These are phyloP conservation scores for Drosophila gunungcola DNA, from an alignment of 1,140 invertebrate species.

Conservation along the genomic window DNA sequence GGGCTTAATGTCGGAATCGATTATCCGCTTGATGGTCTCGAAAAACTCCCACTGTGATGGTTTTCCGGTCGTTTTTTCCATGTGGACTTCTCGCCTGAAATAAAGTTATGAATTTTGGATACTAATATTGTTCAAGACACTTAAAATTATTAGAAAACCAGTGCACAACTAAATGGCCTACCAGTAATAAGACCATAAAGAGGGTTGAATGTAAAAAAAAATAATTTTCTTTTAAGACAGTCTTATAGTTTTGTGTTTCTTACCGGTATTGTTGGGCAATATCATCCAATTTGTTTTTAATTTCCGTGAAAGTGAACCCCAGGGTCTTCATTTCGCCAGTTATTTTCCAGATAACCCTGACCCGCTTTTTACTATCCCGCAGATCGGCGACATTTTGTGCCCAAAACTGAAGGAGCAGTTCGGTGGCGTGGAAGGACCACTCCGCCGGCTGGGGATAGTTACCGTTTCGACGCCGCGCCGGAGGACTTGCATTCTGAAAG, in stretches of 20 bases:
- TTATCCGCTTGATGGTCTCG: neutral
- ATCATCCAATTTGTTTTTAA: constrained; percentile 52
- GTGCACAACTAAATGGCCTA: no score
- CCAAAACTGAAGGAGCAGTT: constrained; percentile 44
- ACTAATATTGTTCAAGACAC: no score
- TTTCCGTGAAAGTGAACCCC: constrained; percentile 18
- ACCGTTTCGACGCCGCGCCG: neutral
- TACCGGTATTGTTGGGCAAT: constrained; percentile 45
- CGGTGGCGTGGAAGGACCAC: constrained; percentile 30
- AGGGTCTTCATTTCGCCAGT: constrained; percentile 27
- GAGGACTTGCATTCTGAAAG: neutral
- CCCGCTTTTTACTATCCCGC: neutral
- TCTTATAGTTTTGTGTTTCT: neutral
- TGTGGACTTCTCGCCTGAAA: neutral
- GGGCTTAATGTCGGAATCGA: neutral
- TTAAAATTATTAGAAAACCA: no score
- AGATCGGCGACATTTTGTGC: constrained; percentile 14
- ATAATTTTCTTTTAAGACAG: no score
- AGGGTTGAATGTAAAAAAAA: no score
- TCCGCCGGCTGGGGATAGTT: neutral
- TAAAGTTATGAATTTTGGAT: neutral
- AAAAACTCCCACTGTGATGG: constrained; percentile 2
- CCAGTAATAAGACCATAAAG: no score
- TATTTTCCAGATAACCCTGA: constrained; percentile 39
- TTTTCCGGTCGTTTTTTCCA: neutral